These are phyloP conservation scores for Microctenopoma stevenorrisi DNA, from an alignment of 2,797 vertebrate genomes.

Conservation along the genomic window DNA sequence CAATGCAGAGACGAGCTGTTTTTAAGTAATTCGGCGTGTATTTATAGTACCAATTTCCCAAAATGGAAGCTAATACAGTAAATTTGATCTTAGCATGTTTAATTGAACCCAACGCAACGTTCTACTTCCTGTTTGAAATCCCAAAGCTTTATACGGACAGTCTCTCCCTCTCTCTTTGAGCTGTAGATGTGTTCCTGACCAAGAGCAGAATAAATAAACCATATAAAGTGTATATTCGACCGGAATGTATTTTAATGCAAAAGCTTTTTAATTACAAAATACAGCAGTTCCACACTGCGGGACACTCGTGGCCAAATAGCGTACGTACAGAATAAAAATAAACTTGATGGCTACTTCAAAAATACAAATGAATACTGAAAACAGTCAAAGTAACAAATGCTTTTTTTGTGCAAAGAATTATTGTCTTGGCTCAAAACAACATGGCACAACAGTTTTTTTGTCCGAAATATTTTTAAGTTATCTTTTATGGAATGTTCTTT, in stretches of 20 bases:
- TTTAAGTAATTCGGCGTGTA: background rate
- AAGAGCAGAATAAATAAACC: background rate
- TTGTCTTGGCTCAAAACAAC: too few relatives aligned
- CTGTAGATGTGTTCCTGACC: background rate
- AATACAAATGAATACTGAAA: background rate
- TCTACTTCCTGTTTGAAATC: background rate
- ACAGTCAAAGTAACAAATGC: background rate
- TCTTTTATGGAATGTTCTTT: too few relatives aligned
- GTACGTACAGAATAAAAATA: background rate
- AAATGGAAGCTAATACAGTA: background rate
- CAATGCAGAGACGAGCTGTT: background rate
- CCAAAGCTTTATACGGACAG: constrained; percentile 12
- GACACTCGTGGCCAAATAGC: background rate
- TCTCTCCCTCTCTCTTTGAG: rapidly evolving
- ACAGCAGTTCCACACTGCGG: too few relatives aligned
- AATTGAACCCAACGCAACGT: too few relatives aligned
- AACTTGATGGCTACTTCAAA: background rate
- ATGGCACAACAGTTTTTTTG: too few relatives aligned
- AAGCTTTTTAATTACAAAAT: background rate
- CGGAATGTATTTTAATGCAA: constrained; percentile 9
- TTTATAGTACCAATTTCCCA: rapidly evolving
- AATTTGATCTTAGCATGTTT: rapidly evolving
- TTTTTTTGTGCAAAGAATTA: too few relatives aligned
- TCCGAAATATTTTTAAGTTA: too few relatives aligned
- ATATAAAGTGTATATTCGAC: background rate